Percentiles rank a stretch among this genome's conserved stretches.
phyloP scores from a whole-genome alignment of 2,888 invertebrate species.

The Operophtera brumata region DNA sequence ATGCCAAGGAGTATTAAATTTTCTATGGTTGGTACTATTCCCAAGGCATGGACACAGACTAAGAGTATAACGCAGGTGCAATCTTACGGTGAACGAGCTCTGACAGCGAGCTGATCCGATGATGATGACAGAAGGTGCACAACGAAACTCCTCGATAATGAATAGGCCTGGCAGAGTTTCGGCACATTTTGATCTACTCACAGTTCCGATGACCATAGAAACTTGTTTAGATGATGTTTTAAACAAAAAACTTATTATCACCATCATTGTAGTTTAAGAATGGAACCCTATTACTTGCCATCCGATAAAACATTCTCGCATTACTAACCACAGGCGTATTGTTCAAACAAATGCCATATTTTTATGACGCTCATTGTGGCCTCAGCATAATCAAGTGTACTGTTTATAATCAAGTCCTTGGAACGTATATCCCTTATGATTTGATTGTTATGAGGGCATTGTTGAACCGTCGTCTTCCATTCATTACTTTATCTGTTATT shows the following conservation, averaged over 20 bases:
- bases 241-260: neutral
- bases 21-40: too few species aligned
- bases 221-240: too few species aligned
- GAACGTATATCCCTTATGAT: slow-evolving; percentile 10
- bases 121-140: too few species aligned
- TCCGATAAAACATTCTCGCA: slow-evolving; percentile 32
- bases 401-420: slow-evolving; percentile 22
- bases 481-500: slow-evolving; percentile 18
- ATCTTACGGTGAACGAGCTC: too few species aligned
- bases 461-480: slow-evolving; percentile 22
- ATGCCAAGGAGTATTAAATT: too few species aligned
- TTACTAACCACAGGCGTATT: slow-evolving; percentile 29
- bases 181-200: too few species aligned
- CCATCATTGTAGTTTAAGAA: neutral
- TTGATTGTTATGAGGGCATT: slow-evolving; percentile 15
- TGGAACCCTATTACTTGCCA: neutral
- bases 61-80: too few species aligned
- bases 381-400: slow-evolving; percentile 15
- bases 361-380: slow-evolving; percentile 38
- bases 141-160: too few species aligned
- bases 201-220: too few species aligned
- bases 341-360: slow-evolving; percentile 42
- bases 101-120: too few species aligned
- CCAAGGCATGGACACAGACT: too few species aligned
- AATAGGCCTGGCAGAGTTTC: too few species aligned